Base-by-base conservation (phyloP, 1,140 invertebrate genomes). In the Cardiocondyla obscurior region DNA sequence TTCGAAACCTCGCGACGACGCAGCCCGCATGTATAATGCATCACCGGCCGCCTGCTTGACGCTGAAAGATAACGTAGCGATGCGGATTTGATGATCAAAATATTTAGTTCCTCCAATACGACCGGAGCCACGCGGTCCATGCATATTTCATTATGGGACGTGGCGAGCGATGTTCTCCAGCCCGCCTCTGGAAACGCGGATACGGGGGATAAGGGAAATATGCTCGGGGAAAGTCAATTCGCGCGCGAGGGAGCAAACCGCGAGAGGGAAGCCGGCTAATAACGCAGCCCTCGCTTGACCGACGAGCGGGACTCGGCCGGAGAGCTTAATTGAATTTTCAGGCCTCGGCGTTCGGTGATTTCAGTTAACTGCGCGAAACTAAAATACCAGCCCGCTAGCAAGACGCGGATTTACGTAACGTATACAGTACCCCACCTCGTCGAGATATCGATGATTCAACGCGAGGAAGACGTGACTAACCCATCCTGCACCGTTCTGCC, bases 251-350 rank as follows among this genome's bases (percentile, higher is more conserved):
- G 28, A 0, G 25, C 28, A 58, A n/a, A 58, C 55, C n/a, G 19
- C 33, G n/a, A 46, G 0, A 58, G 55, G 39, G 74, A n/a, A n/a
- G n/a, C 6, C 16, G 42, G 74, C 55, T 79, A 79, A 69, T 79
- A 79, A 79, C 62, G 22, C 46, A 12, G 4, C 22, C 36, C 19
- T 28, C 22, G n/a, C 0, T 36, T 36, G 73, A 76, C 44, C 73
- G 30, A 19, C 19, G 33, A 33, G 64, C 28, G 28, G 10, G 30
- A 28, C 6, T 12, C 30, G 14, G 39, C 30, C 64, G 25, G n/a
- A 77, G 60, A 5, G 62, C 14, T 69, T 69, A 79, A 79, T 79
- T 79, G 46, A 79, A 79, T 79, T 79, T 79, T 79, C 62, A 12
- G 19, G 53, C 62, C n/a, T n/a, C 16, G 46, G 39, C 74, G 33